Base-by-base conservation (phyloP, 2,113 vertebrate species). In the Corythaeola cristata region DNA sequence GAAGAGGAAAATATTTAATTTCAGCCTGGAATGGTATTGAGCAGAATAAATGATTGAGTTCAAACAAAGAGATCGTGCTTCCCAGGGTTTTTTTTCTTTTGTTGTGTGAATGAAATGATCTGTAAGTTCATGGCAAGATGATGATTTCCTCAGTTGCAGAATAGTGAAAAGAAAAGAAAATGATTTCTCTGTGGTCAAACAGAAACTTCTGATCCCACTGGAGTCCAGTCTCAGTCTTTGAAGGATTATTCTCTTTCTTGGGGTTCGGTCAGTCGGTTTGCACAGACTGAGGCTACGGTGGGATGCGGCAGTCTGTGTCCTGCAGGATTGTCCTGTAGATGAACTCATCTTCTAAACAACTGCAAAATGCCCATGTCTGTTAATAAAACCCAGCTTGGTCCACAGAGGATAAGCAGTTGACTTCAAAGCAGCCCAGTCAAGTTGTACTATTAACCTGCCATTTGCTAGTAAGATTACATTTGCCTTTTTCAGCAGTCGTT, bases 1-100 rank as follows among this genome's bases (percentile, higher is more conserved):
- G 96, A 94, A 92, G 77, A 92, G 30, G 21, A 94, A 95, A 95
- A 94, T 93, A 90, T 68, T 95, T 92, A 75, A 97, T 97, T 95
- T 93, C 78, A 87, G 74, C 27, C 53, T 20, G 11, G 30, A 69
- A 78, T 79, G 27, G 44, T 77, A 88, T 73, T 67, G 77, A 95
- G 71, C 41, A 80, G 95, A 96, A 91, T 72, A 91, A 92, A 91
- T 73, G 49, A 89, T 79, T 82, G 62, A 82, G 87, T 89, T 95
- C 84, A 96, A 85, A 93, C 88, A 95, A 95, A 95, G 92, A 66
- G 66, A 89, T 89, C 32, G 6, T 58, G 37, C 66, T 79, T 88
- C 33, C 21, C 0, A 1, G 2, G 26, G 0, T 21, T 53, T 39
- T 41, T 63, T 62, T 67, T 37, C 56, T 53, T 93, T 71, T 75